Evolutionary conservation across 2,113 vertebrate genomes (phyloP), one percentile per base, ranked within the genome.

Genomic region (Laticauda laticaudata): DNA sequence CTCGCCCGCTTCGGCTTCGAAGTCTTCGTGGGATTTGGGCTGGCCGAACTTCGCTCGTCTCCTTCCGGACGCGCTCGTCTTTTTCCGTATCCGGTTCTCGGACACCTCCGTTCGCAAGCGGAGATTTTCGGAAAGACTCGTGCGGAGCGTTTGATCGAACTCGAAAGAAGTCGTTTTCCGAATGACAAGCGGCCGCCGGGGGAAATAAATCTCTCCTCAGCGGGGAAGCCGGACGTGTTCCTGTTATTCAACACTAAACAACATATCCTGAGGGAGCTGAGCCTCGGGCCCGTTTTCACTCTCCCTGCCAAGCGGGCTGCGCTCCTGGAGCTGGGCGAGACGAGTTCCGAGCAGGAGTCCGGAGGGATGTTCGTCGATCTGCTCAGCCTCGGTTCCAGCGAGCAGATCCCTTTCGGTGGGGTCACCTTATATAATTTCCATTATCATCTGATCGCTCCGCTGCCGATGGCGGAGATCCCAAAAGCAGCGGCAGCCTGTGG

Each of bases 1-100:
- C 88, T 20, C 51, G 11, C 45, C 91, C 59, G 26, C 64, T 94
- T 81, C 95, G 90, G 92, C 90, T 91, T 91, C 85, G 10, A 8
- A 93, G 91, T 93, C 69, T 85, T 91, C 93, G 75, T 85, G 20
- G 15, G 20, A 34, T 88, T 88, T 61, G 89, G 81, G 26, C 48
- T 39, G n/a, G 43, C 54, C 11, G 93, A 81, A 45, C 23, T 2
- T 26, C 4, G 11, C 94, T 97, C 96, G 97, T n/a, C n/a, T 96
- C 94, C 94, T 97, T 97, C 95, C 97, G 96, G 96, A 96, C 29
- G 55, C 69, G 10, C 53, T 96, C 97, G 97, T 96, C 57, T 90
- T 90, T 94, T 96, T 97, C 96, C 97, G 97, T 94, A 94, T 94
- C 86, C 94, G 39, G 61, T 24, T 88, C 86, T 96, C 96, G 95